phyloP scores from a whole-genome alignment of 1,140 invertebrate genomes.

The Drosophila lowei region DNA sequence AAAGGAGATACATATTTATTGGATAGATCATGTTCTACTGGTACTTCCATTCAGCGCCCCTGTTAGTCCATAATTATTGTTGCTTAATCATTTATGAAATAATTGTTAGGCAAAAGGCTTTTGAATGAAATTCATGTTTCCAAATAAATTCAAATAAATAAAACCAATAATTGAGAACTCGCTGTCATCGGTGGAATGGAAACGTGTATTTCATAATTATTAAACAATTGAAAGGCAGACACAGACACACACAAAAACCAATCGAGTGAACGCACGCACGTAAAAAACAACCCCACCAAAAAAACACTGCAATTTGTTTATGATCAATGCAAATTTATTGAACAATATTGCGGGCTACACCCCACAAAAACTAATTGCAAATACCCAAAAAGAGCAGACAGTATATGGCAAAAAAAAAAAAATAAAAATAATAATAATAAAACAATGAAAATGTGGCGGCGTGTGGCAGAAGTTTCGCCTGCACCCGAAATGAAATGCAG shows the following conservation, averaged over 20 bases:
- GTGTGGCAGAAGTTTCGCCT: conserved; percentile 18
- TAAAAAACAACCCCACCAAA: conserved; percentile 17
- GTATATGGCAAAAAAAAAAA: conserved; percentile 20
- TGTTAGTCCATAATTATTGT: no score
- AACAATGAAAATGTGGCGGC: background rate
- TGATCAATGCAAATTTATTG: conserved; percentile 63
- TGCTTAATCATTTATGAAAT: no score
- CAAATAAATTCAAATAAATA: conserved; percentile 1
- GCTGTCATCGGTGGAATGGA: background rate
- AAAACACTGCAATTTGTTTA: conserved; percentile 46
- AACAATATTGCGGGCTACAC: conserved; percentile 48
- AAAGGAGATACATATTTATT: no score
- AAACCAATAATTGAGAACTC: no score
- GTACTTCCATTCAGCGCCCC: no score
- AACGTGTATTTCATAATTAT: conserved; percentile 22
- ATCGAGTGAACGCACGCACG: conserved; percentile 11
- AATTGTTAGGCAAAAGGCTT: no score
- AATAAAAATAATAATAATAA: conserved; percentile 11
- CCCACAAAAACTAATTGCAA: conserved; percentile 42
- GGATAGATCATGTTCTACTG: no score
- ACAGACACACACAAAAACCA: conserved; percentile 16
- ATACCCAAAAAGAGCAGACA: conserved; percentile 17
- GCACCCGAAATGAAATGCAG: conserved; percentile 63
- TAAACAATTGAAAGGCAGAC: conserved; percentile 15
- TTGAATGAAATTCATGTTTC: no score